Conservation (phyloP, 2,888 invertebrate genomes). For the Tetranychus piercei region DNA sequence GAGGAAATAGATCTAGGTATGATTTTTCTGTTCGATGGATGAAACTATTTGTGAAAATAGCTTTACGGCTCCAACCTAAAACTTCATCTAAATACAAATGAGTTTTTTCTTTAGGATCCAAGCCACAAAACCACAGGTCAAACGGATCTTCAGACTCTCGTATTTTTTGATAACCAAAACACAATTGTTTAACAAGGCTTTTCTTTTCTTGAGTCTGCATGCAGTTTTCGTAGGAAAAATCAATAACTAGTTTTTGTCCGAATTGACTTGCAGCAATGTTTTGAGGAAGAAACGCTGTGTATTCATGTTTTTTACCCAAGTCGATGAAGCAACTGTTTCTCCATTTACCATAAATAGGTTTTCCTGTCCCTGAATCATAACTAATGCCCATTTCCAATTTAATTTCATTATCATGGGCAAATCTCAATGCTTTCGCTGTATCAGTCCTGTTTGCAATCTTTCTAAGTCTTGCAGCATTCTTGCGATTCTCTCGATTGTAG, state of each 20-base stretch:
- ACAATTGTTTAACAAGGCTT: background rate
- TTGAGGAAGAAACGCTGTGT: background rate
- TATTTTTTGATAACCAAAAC: background rate
- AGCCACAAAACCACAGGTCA: conserved; percentile 11
- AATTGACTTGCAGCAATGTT: conserved; percentile 35
- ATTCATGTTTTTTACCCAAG: background rate
- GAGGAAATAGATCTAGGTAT: conserved; percentile 62
- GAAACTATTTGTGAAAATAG: background rate
- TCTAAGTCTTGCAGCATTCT: background rate
- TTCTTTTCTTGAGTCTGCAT: conserved; percentile 42
- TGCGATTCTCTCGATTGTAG: background rate
- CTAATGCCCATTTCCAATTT: background rate
- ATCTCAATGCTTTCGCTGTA: background rate
- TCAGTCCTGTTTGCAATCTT: background rate
- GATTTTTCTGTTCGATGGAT: conserved; percentile 33
- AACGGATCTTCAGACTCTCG: background rate
- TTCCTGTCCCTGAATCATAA: background rate
- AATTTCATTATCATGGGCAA: background rate
- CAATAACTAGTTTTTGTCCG: conserved; percentile 58
- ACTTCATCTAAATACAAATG: background rate
- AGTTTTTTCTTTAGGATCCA: background rate
- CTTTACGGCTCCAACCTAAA: background rate
- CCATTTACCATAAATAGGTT: conserved; percentile 2
- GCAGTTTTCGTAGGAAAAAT: conserved; percentile 56
- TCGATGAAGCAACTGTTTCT: background rate